Conservation (phyloP, 2,113 vertebrate species). For the Tauraco erythrolophus region DNA sequence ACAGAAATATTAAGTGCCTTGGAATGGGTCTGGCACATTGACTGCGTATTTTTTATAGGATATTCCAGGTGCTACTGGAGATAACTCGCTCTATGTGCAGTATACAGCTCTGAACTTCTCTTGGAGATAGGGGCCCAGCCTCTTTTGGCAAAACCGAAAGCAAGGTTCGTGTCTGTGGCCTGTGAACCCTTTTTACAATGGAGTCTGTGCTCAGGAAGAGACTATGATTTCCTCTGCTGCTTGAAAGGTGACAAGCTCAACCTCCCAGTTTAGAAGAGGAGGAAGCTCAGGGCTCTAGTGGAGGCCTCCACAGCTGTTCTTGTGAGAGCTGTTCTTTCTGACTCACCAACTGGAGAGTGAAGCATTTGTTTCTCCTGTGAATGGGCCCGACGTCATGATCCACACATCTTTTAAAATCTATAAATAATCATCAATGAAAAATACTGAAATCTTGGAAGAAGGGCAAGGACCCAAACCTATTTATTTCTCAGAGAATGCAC, state of each 20-base stretch:
- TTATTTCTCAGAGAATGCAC: not conserved
- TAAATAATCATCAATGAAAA: not conserved
- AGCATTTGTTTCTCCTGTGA: not conserved
- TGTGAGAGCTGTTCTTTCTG: not conserved
- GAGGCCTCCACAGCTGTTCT: not conserved
- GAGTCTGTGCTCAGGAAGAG: not conserved
- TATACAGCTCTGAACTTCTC: not conserved
- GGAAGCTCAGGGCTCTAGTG: not conserved
- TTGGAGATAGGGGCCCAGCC: not conserved
- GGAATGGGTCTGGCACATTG: not conserved
- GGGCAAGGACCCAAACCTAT: not conserved
- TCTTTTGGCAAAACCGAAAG: not conserved
- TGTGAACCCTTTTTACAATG: not conserved
- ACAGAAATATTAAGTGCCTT: not conserved
- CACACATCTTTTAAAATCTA: not conserved
- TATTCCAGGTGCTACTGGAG: not conserved
- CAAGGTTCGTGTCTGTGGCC: not conserved
- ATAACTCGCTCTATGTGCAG: fast-evolving
- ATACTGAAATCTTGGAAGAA: not conserved
- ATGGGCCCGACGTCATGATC: not conserved
- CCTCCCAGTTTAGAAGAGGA: not conserved
- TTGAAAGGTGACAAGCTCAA: not conserved
- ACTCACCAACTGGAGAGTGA: not conserved
- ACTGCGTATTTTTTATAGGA: not conserved
- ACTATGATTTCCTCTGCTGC: not conserved